A percentile compares a stretch with the other conserved stretches of the same genome.
Conservation (phyloP, 2,113 vertebrate genomes). For the Corythaixoides concolor region DNA sequence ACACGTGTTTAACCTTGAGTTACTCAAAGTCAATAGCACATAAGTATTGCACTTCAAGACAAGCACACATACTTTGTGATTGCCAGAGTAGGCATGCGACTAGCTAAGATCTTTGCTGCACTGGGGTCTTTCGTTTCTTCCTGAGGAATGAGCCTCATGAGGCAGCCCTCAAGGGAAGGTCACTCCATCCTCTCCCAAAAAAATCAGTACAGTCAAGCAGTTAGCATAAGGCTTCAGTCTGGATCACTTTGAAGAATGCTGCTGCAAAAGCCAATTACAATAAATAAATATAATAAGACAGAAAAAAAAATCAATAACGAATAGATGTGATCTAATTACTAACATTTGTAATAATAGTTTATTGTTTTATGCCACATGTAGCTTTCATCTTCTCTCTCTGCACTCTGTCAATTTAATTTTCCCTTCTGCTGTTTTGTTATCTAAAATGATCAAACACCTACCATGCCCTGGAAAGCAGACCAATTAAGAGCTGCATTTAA, state of each 20-base stretch:
- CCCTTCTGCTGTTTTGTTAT: slow-evolving; percentile 39
- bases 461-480: slow-evolving; percentile 4
- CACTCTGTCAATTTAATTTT: slow-evolving; percentile 42
- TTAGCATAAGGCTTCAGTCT: background rate
- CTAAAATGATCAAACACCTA: slow-evolving; percentile 29
- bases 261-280: background rate
- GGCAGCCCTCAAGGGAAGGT: background rate
- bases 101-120: background rate
- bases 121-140: background rate
- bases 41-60: background rate
- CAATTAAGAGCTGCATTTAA: slow-evolving; percentile 58
- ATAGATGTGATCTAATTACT: slow-evolving; percentile 25
- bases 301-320: background rate
- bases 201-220: background rate
- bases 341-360: slow-evolving; percentile 37
- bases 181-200: background rate
- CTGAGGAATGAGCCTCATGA: background rate
- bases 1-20: slow-evolving; percentile 9
- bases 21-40: slow-evolving; percentile 13
- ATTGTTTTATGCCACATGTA: slow-evolving; percentile 4
- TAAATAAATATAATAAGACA: slow-evolving; percentile 2
- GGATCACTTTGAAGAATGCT: background rate
- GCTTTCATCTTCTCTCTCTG: slow-evolving; percentile 13
- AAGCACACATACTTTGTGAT: background rate
- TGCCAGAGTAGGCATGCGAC: background rate